Evolutionary conservation across 2,888 invertebrate genomes (phyloP), one percentile per base, ranked within the genome.

Genomic region (Ectemnius lituratus): DNA sequence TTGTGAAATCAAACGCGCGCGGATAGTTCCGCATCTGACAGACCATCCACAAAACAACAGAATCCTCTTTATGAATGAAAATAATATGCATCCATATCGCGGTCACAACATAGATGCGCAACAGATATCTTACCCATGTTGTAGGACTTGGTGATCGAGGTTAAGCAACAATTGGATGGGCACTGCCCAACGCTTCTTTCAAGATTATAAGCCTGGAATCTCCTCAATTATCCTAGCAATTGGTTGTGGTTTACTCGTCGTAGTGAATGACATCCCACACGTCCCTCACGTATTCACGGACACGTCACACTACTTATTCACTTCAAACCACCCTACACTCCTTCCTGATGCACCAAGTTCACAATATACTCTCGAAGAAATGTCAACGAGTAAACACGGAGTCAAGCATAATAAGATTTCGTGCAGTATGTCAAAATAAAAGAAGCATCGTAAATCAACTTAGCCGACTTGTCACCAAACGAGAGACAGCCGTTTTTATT

Each of bases 261-360:
- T 73, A 73, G 67, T 74, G 75, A 82, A 84, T 81, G 78, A 78
- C 84, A 85, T 85, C 80, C 82, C 79, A 85, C 80, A 70, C 67
- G 27, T n/a, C 62, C 57, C 67, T 60, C 64, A 76, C 73, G 75
- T 75, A 66, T 66, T 63, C 69, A 65, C 68, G 68, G 72, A 74
- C 76, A 70, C 79, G 79, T 82, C 78, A 72, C 68, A 67, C 67
- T 46, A 61, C 70, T 82, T 63, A 62, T 70, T 78, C 70, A 72
- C 70, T 61, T 66, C 46, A 28, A 4, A 52, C 52, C 52, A 52
- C 52, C 52, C 52, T 52, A 52, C 52, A 13, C 52, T 52, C 16
- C 16, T 27, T 58, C 60, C 60, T 67, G 23, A 20, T 27, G 27
- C 58, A 27, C 20, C n/a, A 5, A 58, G 13, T 18, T 5, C 3